A percentile compares a stretch with the other conserved stretches of the same genome.
These are phyloP conservation scores for Drosophila percnosoma DNA, from an alignment of 2,888 invertebrate species.

Conservation along the genomic window DNA sequence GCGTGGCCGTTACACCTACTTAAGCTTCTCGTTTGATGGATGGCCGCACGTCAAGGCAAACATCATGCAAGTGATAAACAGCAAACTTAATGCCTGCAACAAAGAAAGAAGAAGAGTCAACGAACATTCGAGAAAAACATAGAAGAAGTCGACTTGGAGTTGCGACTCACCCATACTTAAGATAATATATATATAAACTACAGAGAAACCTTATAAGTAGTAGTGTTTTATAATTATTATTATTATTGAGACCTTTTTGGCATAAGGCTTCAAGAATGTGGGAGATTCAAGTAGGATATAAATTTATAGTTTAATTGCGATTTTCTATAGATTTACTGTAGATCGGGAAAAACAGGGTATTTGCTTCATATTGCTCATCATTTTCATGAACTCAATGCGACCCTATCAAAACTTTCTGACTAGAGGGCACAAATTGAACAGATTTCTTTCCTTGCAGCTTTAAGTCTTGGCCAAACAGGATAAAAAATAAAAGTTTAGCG, in stretches of 20 bases:
- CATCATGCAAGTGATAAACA: constrained; percentile 79
- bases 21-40: constrained; percentile 83
- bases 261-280: too few species aligned
- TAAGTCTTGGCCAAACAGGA: constrained; percentile 12
- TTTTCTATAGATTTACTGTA: background rate
- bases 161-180: background rate
- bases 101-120: background rate
- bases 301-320: background rate
- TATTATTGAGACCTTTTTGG: too few species aligned
- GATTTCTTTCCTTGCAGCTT: background rate
- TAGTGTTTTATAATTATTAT: too few species aligned
- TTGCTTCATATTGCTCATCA: background rate
- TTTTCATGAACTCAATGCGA: background rate
- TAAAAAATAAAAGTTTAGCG: constrained; percentile 7
- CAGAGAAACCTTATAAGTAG: background rate
- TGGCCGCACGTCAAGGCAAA: constrained; percentile 76
- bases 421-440: constrained; percentile 1
- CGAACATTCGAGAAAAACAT: constrained; percentile 10
- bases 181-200: background rate
- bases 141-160: background rate
- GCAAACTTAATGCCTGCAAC: constrained; percentile 72
- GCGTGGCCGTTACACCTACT: constrained; percentile 75
- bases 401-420: accelerated
- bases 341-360: background rate
- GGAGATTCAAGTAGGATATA: too few species aligned